phyloP scores from a whole-genome alignment of 2,113 vertebrate species.

The human region GRCh38 chr2:149801001-149801500 shows the following conservation, averaged over 20 bases:
- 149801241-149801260: neutral
- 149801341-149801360: neutral
- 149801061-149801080: conserved; percentile 27
- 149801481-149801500: neutral
- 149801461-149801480: neutral
- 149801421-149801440: neutral
- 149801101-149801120: conserved; percentile 41
- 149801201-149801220: neutral
- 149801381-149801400: neutral
- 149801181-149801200: neutral
- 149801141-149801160: conserved; percentile 63
- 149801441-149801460: neutral
- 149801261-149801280: neutral
- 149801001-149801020: conserved; percentile 69
- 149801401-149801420: neutral
- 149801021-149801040: conserved; percentile 38
- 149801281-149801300: neutral
- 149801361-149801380: neutral
- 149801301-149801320: neutral
- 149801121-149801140: conserved; percentile 44
- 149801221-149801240: neutral
- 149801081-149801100: conserved; percentile 42
- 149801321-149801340: neutral
- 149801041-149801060: conserved; percentile 8
- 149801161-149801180: conserved; percentile 32